Conservation (phyloP, 2,888 invertebrate species). For the Lasioglossum morio region DNA sequence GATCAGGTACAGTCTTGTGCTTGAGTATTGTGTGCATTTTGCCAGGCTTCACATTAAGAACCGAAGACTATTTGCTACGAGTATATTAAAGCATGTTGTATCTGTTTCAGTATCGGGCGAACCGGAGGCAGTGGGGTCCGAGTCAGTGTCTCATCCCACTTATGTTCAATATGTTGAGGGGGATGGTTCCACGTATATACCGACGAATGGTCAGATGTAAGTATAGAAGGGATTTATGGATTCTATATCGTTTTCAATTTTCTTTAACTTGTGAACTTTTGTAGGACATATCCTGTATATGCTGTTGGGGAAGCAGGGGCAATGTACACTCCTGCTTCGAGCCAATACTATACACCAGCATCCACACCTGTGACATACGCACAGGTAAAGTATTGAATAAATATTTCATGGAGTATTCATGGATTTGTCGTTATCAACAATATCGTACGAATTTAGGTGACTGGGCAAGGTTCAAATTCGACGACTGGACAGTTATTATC, state of each 20-base stretch:
- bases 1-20: background rate
- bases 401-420: background rate
- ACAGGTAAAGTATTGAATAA: conserved; percentile 85
- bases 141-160: conserved; percentile 86
- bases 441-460: conserved; percentile 73
- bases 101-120: conserved; percentile 84
- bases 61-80: background rate
- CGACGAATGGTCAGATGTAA: conserved; percentile 89
- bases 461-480: conserved; percentile 82
- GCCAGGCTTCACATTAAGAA: conserved; percentile 14
- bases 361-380: conserved; percentile 87
- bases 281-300: conserved; percentile 91
- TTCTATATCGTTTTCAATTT: background rate
- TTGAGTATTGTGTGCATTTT: conserved; percentile 27
- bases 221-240: conserved; percentile 62
- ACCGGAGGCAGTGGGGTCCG: conserved; percentile 85
- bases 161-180: conserved; percentile 89
- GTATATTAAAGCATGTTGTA: background rate
- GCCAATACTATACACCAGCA: conserved; percentile 90
- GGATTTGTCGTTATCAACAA: background rate
- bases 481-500: conserved; percentile 83
- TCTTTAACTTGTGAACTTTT: conserved; percentile 48
- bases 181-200: conserved; percentile 86
- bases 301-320: conserved; percentile 89
- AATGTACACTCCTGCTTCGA: conserved; percentile 88